Percentiles rank a stretch among this genome's conserved stretches.
phyloP scores from a whole-genome alignment of 2,797 vertebrate species.

The Schizothorax lantsangensis region DNA sequence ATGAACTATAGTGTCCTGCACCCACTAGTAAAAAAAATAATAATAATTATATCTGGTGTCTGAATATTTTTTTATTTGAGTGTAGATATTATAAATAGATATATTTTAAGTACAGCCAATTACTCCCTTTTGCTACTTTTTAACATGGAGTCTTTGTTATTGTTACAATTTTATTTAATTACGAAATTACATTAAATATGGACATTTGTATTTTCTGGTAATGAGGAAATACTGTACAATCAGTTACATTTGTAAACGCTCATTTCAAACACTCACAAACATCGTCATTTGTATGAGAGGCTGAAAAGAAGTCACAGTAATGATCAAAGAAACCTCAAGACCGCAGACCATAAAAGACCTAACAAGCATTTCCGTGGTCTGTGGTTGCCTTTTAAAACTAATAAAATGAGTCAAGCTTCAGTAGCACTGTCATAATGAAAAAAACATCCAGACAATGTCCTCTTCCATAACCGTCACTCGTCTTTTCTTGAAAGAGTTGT shows the following conservation, averaged over 20 bases:
- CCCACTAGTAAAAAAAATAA: no score
- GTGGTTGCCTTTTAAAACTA: slow-evolving; percentile 38
- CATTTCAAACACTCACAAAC: background rate
- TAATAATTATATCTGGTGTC: no score
- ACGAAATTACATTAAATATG: background rate
- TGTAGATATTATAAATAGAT: no score
- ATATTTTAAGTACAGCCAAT: background rate
- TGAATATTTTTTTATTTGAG: no score
- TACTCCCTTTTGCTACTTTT: background rate
- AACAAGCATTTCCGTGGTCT: slow-evolving; percentile 34
- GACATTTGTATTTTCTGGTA: background rate
- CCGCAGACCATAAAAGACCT: slow-evolving; percentile 36
- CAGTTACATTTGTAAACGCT: background rate
- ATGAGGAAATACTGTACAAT: background rate
- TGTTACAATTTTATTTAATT: background rate
- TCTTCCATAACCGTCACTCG: slow-evolving; percentile 24
- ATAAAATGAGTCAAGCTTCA: slow-evolving; percentile 36
- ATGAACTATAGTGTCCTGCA: no score
- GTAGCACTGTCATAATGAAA: slow-evolving; percentile 28
- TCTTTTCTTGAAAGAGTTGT: slow-evolving; percentile 41
- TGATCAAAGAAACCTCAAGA: slow-evolving; percentile 43
- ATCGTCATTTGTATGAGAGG: slow-evolving; percentile 13
- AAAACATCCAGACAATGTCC: slow-evolving; percentile 25
- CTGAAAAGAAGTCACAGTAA: slow-evolving; percentile 33
- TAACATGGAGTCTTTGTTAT: background rate